Base-by-base conservation (phyloP, 2,113 vertebrate species). In the Malurus elegans region DNA sequence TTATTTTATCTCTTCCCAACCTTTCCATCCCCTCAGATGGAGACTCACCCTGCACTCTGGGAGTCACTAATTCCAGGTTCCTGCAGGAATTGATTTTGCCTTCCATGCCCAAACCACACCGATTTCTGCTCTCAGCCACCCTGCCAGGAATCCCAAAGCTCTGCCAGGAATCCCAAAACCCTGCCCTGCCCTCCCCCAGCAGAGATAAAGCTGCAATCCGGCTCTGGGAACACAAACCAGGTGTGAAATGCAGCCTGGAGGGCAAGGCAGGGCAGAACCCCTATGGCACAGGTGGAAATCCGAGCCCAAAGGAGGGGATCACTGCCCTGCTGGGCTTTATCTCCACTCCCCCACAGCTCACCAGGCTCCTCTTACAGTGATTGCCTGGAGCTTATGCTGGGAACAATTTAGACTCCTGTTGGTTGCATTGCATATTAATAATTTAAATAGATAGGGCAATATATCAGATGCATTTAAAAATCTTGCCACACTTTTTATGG, bases 391-490 rank as follows among this genome's bases (percentile, higher is more conserved):
- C 56, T 80, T 19, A 9, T 18, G 17, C 73, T 51, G 56, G 51
- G 57, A 58, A 89, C 60, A 91, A 83, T 91, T 95, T 66, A 93
- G 50, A 56, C 19, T 93, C 75, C 18, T n/a, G 42, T 75, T 94
- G 88, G 50, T 50, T 79, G 40, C 45, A 11, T 56, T 74, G 61
- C 69, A 73, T 82, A 89, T 95, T 92, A 94, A 97, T 96, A 95
- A 95, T 92, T 95, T 95, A 97, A 78, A 76, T 38, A 79, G 40
- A 58, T 69, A 47, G 47, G 72, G 56, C 45, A 74, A 72, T 88
- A 84, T 67, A 86, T 91, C 86, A 93, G 93, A 65, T 79, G 66
- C 64, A 86, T 81, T 93, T 90, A 38, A 95, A 95, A 93, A 88
- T 72, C 75, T 74, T 92, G 72, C 86, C 75, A 53, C 47, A n/a